A percentile compares a stretch with the other conserved stretches of the same genome.
Conservation (phyloP, 2,888 invertebrate genomes). For the Melanostoma mellinum region DNA sequence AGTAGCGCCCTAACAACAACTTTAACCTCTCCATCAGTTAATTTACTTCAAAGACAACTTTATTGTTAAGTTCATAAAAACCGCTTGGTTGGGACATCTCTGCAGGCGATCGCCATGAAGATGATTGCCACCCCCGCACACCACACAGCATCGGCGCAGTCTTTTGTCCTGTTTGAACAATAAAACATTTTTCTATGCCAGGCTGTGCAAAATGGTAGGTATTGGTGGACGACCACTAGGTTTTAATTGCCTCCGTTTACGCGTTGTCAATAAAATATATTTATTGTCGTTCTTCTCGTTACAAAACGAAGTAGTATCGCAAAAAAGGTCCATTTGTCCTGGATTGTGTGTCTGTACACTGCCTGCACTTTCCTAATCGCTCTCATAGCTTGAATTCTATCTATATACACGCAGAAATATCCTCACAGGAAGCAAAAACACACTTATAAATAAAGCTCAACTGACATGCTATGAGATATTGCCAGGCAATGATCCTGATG, state of each 20-base stretch:
- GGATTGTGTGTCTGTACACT: not conserved
- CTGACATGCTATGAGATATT: constrained; percentile 59
- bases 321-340: not conserved
- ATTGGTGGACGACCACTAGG: constrained; percentile 40
- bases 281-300: constrained; percentile 47
- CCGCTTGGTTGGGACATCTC: constrained; percentile 45
- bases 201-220: constrained; percentile 14
- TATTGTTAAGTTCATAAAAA: constrained; percentile 71
- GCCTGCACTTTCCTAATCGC: constrained; percentile 47
- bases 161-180: not conserved
- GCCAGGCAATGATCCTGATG: constrained; percentile 63
- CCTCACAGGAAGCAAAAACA: not conserved
- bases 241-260: constrained; percentile 69
- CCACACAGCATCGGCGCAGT: not conserved
- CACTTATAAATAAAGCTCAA: constrained; percentile 9
- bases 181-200: constrained; percentile 39
- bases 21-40: constrained; percentile 58
- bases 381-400: constrained; percentile 15
- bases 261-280: constrained; percentile 67
- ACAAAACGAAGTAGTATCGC: not conserved
- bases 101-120: constrained; percentile 28
- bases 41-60: constrained; percentile 69
- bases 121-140: constrained; percentile 32
- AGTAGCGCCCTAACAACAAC: constrained; percentile 30
- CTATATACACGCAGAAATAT: not conserved